A percentile compares a stretch with the other conserved stretches of the same genome.
phyloP scores from a whole-genome alignment of 2,113 vertebrate species.

The Hippocampus abdominalis region DNA sequence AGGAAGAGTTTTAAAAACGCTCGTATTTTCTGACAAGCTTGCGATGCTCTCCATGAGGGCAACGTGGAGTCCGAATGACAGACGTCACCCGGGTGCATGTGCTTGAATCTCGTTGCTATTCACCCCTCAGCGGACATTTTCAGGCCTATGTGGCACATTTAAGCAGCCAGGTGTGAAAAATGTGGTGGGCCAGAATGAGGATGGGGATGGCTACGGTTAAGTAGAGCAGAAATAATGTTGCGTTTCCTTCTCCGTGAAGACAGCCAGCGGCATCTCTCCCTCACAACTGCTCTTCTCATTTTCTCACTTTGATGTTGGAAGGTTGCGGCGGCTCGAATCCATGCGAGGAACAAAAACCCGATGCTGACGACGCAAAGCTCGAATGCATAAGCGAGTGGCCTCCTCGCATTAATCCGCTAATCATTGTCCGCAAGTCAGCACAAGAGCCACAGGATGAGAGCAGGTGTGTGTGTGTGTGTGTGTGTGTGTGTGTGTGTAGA shows the following conservation, averaged over 20 bases:
- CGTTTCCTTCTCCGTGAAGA: conserved; percentile 18
- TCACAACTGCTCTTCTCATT: conserved; percentile 39
- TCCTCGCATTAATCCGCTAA: conserved; percentile 51
- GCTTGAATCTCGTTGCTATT: conserved; percentile 8
- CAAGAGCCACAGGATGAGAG: conserved; percentile 28
- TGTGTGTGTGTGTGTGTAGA: conserved; percentile 9
- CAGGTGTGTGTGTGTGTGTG: conserved; percentile 9
- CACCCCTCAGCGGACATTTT: conserved; percentile 32
- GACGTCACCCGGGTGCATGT: conserved; percentile 19
- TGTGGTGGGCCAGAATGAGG: conserved; percentile 53
- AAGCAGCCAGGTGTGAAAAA: conserved; percentile 66
- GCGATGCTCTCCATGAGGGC: not conserved
- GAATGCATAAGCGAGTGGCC: conserved; percentile 43
- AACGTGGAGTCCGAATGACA: not conserved
- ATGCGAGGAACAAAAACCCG: conserved; percentile 48
- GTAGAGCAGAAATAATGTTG: conserved; percentile 50
- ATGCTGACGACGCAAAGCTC: conserved; percentile 51
- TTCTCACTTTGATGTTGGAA: conserved; percentile 40
- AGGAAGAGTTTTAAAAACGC: not conserved
- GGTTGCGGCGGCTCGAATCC: conserved; percentile 35
- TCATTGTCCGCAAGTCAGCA: conserved; percentile 31
- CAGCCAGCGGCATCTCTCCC: conserved; percentile 20
- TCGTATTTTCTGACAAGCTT: conserved; percentile 2
- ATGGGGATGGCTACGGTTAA: conserved; percentile 37
- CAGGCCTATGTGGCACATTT: conserved; percentile 54